Evolutionary conservation across 2,113 vertebrate genomes (phyloP), one percentile per base, ranked within the genome.

Genomic region (Coptodon bakossiorum): DNA sequence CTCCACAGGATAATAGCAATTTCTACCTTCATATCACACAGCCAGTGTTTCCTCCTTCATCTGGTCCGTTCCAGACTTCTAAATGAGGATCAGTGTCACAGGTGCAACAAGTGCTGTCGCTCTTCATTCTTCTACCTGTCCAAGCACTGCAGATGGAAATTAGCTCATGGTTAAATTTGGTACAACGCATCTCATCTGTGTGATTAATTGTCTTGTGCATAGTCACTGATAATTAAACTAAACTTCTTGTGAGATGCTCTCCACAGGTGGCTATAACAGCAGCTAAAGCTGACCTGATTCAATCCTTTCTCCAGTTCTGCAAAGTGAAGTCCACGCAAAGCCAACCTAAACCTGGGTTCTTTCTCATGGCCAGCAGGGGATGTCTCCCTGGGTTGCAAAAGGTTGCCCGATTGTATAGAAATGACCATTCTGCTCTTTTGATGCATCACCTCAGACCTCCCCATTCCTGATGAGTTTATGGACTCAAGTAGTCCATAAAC

Each of bases 11-110:
- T 53, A 82, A 87, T 57, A 29, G 82, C 50, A 4, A 83, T 80
- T 91, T 86, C 86, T 52, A 34, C 81, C 59, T 68, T 57, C n/a
- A 45, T 52, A 48, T 89, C 83, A 43, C 52, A 81, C 12, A 54
- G 78, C 71, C 45, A 79, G 43, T 1, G 29, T 54, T 63, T 53
- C 45, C 17, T n/a, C 54, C 40, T 73, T 63, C 56, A 84, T 83
- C 80, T 43, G 66, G 19, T 86, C 78, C 48, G 10, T 19, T 40
- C 11, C 52, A 5, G 50, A 79, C 52, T 76, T 66, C 7, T 40
- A 66, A 31, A 57, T 50, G 22, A 48, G 11, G 36, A 52, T 73
- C 78, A 56, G 50, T 40, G 16, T 54, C 78, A 78, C 27, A 59
- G 81, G 54, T 63, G 68, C 71, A 90, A 89, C 89, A 90, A 63